These are phyloP conservation scores for Podargus strigoides DNA, from an alignment of 2,797 vertebrate genomes.

Conservation along the genomic window DNA sequence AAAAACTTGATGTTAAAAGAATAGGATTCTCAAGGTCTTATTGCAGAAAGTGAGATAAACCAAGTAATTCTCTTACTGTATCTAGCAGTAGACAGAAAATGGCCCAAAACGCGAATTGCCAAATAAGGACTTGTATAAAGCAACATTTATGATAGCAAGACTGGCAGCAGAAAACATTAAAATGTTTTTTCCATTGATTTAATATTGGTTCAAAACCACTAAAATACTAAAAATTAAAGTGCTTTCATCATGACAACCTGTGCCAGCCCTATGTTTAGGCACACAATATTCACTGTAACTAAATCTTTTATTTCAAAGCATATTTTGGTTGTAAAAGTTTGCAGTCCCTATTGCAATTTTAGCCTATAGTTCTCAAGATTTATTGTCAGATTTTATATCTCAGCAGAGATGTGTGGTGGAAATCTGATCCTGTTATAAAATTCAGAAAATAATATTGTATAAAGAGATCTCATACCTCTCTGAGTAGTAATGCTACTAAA, in stretches of 20 bases:
- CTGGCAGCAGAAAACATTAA: neutral
- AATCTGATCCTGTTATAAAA: constrained; percentile 6
- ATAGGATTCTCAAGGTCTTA: neutral
- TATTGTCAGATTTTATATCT: neutral
- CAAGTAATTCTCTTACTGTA: neutral
- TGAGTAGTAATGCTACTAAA: neutral
- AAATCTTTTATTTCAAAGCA: neutral
- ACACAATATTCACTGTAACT: neutral
- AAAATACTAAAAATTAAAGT: neutral
- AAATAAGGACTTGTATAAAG: neutral
- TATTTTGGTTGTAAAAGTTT: neutral
- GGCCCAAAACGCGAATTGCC: neutral
- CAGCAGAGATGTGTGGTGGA: neutral
- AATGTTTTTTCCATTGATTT: neutral
- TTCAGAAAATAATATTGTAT: neutral
- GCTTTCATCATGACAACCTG: neutral
- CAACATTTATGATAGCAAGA: neutral
- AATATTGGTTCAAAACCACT: neutral
- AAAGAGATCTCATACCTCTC: neutral
- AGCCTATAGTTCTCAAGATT: neutral
- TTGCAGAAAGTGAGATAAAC: neutral
- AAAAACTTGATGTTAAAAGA: neutral
- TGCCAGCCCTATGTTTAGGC: neutral
- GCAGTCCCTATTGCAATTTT: neutral
- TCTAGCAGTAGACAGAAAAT: neutral